Percentiles rank a stretch among this genome's conserved stretches.
Evolutionary conservation across 2,113 vertebrate genomes (phyloP).

Genomic region (Mohoua ochrocephala): DNA sequence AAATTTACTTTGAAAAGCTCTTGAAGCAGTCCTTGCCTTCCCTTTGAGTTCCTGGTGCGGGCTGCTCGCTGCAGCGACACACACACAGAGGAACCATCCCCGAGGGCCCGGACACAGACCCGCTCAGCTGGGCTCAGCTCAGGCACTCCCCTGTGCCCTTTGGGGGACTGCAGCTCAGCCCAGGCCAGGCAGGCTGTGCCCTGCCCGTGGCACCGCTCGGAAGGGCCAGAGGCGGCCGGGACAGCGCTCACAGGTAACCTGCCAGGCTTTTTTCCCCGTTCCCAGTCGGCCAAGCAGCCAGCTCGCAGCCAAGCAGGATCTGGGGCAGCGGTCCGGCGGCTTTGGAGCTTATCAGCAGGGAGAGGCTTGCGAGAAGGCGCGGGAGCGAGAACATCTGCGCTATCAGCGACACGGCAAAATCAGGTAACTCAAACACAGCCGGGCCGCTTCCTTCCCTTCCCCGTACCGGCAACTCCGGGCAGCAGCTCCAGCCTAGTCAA

Average conservation of each 20-base stretch:
- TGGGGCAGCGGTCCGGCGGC: background rate
- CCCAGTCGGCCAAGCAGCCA: background rate
- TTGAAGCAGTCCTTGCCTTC: background rate
- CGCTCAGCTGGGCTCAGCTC: rapidly evolving
- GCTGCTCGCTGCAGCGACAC: rapidly evolving
- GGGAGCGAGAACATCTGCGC: slow-evolving; percentile 82
- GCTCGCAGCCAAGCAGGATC: background rate
- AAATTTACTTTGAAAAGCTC: background rate
- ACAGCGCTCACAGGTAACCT: background rate
- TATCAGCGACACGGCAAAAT: slow-evolving; percentile 78
- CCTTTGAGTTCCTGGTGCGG: background rate
- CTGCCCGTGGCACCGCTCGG: rapidly evolving
- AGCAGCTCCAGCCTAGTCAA: slow-evolving; percentile 76
- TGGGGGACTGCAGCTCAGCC: no score
- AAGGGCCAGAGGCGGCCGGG: background rate
- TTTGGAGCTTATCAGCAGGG: slow-evolving; percentile 44
- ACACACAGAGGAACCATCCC: background rate
- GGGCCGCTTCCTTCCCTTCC: slow-evolving; percentile 71
- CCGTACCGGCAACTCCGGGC: slow-evolving; percentile 72
- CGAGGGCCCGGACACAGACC: rapidly evolving
- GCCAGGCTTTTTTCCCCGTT: background rate
- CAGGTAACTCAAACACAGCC: slow-evolving; percentile 86
- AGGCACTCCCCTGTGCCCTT: rapidly evolving
- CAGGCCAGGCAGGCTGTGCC: background rate
- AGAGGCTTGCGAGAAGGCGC: slow-evolving; percentile 73